Evolutionary conservation across 2,113 vertebrate species (phyloP).

Genomic region (Malurus cyaneus): DNA sequence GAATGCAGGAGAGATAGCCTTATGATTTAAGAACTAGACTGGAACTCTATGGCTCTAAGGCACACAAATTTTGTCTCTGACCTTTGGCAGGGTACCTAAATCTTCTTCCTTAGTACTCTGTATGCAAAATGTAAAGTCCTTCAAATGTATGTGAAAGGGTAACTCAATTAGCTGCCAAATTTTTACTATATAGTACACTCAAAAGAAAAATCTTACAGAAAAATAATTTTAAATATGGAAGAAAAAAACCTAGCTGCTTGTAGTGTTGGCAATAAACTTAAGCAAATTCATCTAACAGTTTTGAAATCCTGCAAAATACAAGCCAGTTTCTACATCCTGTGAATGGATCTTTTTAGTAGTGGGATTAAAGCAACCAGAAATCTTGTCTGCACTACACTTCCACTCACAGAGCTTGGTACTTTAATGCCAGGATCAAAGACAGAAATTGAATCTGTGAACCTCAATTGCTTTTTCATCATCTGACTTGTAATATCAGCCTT

Average conservation of each 20-base stretch:
- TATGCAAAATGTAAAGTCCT: neutral
- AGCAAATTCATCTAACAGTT: neutral
- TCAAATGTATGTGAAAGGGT: neutral
- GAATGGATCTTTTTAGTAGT: neutral
- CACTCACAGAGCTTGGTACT: neutral
- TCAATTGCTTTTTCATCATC: conserved; percentile 68
- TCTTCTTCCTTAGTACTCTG: neutral
- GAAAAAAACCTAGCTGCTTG: neutral
- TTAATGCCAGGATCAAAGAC: conserved; percentile 56
- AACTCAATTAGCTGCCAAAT: neutral
- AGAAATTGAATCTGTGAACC: conserved; percentile 45
- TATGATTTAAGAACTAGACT: conserved; percentile 15
- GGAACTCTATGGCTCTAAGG: neutral
- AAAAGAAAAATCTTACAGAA: neutral
- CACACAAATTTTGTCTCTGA: neutral
- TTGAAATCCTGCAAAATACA: neutral
- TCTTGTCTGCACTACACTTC: neutral
- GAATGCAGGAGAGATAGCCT: neutral
- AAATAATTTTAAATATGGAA: neutral
- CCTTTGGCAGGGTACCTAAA: neutral
- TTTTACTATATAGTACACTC: neutral
- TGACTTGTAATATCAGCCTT: conserved; percentile 75
- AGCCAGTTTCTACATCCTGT: neutral
- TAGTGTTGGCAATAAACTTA: neutral
- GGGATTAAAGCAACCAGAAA: conserved; percentile 29